Base-by-base conservation (phyloP, 2,113 vertebrate species). In the Mastomys coucha region DNA sequence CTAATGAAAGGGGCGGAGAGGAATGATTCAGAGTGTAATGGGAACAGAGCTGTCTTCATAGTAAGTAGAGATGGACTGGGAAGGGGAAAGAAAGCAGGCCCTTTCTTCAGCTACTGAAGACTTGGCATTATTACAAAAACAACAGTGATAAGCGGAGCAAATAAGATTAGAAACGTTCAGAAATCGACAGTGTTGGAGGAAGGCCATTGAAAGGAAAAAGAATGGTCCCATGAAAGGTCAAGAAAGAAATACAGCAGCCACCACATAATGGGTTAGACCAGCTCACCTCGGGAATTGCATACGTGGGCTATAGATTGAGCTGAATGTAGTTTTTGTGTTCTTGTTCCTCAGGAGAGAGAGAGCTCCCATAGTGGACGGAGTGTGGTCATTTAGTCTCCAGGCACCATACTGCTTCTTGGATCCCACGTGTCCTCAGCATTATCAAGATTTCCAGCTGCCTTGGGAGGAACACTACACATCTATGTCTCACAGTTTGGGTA, bases 281-380 rank as follows among this genome's bases (percentile, higher is more conserved):
- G 6, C 1, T 1, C 14, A 51, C 11, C 22, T 87, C 88, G 53
- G 82, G 39, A 63, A 8, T 36, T 86, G 3, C 76, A n/a, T 36
- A 73, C 70, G 26, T 65, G 81, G 42, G 22, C 36, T 42, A 17
- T n/a, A 13, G 53, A 8, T n/a, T 19, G 8, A 63, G 91, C 77
- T 87, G 36, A 97, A 92, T 92, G 36, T 86, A 58, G n/a, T 0
- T 58, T 9, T 97, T 93, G n/a, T 84, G 26, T 95, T 89, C 94
- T 42, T 94, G 8, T 94, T 93, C 65, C 77, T 93, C 97, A 99
- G 99, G 99, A 99, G 96, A 99, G 98, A 98, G 98, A 97, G 97
- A 99, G 99, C 98, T 99, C 99, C 96, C 98, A 98, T 98, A 99
- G 99, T 96, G 99, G 98, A 97, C 99, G 98, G 97, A 99, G 99